A percentile compares a stretch with the other conserved stretches of the same genome.
Conservation (phyloP, 2,888 invertebrate genomes). For the Acanthosepion lycidas region DNA sequence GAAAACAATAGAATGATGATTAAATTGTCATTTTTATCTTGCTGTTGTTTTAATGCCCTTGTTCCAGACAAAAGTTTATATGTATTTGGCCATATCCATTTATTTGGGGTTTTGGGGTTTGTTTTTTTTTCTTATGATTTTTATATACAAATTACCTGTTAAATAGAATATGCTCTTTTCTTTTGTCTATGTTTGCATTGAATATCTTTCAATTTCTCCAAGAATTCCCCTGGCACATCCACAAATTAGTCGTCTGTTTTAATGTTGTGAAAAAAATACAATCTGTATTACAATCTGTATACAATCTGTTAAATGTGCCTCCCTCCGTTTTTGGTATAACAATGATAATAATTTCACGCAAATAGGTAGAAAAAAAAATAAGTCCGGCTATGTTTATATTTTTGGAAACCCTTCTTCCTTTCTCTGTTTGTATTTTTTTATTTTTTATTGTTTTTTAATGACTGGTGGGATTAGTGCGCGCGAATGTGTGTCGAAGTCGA, state of each 20-base stretch:
- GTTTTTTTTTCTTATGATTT: too few relatives aligned
- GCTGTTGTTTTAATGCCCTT: too few relatives aligned
- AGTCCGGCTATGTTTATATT: neutral
- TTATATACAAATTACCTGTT: neutral
- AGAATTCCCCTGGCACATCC: neutral
- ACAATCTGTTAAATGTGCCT: neutral
- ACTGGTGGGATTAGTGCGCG: neutral
- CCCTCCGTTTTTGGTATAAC: neutral
- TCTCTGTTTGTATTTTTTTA: neutral
- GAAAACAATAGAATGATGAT: too few relatives aligned
- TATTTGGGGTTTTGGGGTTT: too few relatives aligned
- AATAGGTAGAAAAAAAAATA: neutral
- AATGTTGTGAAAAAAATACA: neutral
- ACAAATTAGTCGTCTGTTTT: neutral
- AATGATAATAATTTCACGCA: neutral
- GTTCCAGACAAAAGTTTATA: too few relatives aligned
- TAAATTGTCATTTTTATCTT: too few relatives aligned
- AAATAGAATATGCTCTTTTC: neutral
- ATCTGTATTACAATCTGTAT: neutral
- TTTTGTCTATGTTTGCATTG: neutral
- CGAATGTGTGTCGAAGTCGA: neutral
- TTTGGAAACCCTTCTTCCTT: neutral
- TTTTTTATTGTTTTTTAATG: neutral
- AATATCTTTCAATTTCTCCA: neutral
- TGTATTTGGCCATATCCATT: too few relatives aligned